Conservation (phyloP, 1,140 invertebrate species). For the Pseudomyrmex dendroicus region DNA sequence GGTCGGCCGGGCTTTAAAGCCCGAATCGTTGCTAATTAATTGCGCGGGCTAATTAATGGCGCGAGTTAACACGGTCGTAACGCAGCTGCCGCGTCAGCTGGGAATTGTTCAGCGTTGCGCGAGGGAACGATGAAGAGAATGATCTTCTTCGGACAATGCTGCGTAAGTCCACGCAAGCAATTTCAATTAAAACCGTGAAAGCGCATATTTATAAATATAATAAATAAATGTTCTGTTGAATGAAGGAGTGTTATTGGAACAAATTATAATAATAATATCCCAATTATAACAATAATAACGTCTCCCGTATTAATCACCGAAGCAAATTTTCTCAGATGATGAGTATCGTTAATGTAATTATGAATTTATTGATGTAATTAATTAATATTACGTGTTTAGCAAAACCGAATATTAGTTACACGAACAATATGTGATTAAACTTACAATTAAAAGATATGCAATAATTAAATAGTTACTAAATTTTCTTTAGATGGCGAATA, state of each 20-base stretch:
- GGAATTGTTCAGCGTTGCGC: slow-evolving; percentile 10
- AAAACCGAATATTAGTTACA: not conserved
- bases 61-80: slow-evolving; percentile 43
- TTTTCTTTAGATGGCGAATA: not conserved
- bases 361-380: too few relatives aligned
- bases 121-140: slow-evolving; percentile 1
- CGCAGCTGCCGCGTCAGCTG: slow-evolving; percentile 46
- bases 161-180: not conserved
- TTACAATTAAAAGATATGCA: not conserved
- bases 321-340: slow-evolving; percentile 6
- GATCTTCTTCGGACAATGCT: slow-evolving; percentile 7
- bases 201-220: not conserved
- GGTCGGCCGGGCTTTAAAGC: slow-evolving; percentile 32
- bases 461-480: not conserved
- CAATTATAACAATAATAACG: not conserved
- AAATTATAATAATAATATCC: not conserved
- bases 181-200: slow-evolving; percentile 10
- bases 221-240: not conserved
- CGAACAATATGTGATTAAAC: not conserved
- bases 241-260: not conserved
- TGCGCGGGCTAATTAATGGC: slow-evolving; percentile 53
- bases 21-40: slow-evolving; percentile 56
- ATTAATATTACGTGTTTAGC: not conserved
- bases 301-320: slow-evolving; percentile 1
- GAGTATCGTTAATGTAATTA: not conserved